Evolutionary conservation across 2,797 vertebrate species (phyloP), one percentile per base, ranked within the genome.

Genomic region (Fringilla coelebs): DNA sequence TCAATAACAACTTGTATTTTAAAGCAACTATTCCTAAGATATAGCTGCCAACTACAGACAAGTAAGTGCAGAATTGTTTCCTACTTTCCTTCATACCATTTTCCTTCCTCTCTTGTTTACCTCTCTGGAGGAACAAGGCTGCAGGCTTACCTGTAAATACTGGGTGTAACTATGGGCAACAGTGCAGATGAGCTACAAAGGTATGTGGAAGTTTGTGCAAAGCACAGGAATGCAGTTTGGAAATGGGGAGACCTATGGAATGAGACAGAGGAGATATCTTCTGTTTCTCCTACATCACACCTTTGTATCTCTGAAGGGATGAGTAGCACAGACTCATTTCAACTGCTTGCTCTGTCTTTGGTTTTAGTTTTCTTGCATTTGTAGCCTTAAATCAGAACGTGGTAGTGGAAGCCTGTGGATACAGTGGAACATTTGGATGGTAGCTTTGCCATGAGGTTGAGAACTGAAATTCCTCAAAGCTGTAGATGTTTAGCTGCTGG

Each of bases 301-400:
- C 68, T 88, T 87, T 34, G 4, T 77, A 72, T 90, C 86, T 95
- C 12, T 97, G 81, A 75, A 95, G 77, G 72, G n/a, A 61, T 65
- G n/a, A 22, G 63, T 95, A 89, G 84, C 85, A 72, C 66, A 94
- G 80, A 95, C 76, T 91, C 15, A 67, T 94, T 95, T 97, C 81
- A 93, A 63, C 75, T 94, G 73, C 32, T 94, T 97, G 94, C 80
- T 95, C 86, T 94, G 63, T 94, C 87, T 97, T 95, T 95, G 21
- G 17, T 93, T 97, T 96, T 88, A 93, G 43, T 85, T 96, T 96
- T 96, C 94, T 92, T 96, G 80, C 77, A 72, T 94, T 86, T 96
- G 52, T 78, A 55, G 41, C 13, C 48, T 97, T 97, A 96, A 92
- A 97, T 97, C 91, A 94, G 89, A 95, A 93, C 63, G 78, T 84